A percentile compares a stretch with the other conserved stretches of the same genome.
These are phyloP conservation scores for Leucoraja ocellata DNA, from an alignment of 2,797 vertebrate genomes.

Conservation along the genomic window DNA sequence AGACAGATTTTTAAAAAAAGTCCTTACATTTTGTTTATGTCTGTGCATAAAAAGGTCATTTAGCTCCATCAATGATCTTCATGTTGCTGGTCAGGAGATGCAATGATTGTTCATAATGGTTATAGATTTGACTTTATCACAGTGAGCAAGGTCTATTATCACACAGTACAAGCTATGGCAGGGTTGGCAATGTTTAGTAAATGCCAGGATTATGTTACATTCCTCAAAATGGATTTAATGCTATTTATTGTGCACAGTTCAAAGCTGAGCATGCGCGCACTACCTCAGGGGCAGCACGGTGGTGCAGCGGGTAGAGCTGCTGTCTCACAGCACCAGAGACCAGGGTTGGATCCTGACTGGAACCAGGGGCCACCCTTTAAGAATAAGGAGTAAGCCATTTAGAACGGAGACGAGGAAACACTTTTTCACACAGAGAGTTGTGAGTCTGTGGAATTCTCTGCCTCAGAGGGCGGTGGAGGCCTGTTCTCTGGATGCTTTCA, in stretches of 20 bases:
- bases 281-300: too few relatives aligned
- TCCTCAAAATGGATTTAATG: conserved; percentile 35
- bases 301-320: too few relatives aligned
- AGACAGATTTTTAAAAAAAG: background rate
- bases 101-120: background rate
- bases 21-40: background rate
- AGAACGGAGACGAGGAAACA: too few relatives aligned
- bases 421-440: too few relatives aligned
- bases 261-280: background rate
- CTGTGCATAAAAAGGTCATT: background rate
- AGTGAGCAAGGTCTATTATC: background rate
- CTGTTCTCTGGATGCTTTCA: too few relatives aligned
- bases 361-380: too few relatives aligned
- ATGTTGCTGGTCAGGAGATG: background rate
- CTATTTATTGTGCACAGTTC: background rate
- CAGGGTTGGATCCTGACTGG: too few relatives aligned
- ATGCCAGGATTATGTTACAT: conserved; percentile 43
- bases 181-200: background rate
- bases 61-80: background rate
- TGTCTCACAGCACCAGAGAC: too few relatives aligned
- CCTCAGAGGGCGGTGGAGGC: too few relatives aligned
- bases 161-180: background rate
- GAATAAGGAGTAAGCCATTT: too few relatives aligned
- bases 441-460: too few relatives aligned
- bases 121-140: background rate